Evolutionary conservation across 2,113 vertebrate genomes (phyloP), one percentile per base, ranked within the genome.

Genomic region (Pterocles burchelli): DNA sequence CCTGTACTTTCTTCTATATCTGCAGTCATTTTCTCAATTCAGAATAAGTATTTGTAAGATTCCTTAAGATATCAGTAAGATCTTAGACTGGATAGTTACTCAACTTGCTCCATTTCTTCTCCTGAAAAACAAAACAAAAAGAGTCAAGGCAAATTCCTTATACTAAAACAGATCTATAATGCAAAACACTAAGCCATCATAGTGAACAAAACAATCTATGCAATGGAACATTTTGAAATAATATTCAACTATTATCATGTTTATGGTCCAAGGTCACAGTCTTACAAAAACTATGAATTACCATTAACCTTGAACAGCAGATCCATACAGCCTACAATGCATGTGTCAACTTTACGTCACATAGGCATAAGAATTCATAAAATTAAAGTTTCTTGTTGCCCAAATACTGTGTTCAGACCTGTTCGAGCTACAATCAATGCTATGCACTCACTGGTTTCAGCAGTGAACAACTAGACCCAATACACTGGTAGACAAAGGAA

Each of bases 1-100:
- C 95, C 93, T 93, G 62, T 96, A 91, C 87, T 97, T 96, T 98
- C 97, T 97, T 97, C 97, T 95, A 95, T 95, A 96, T 98, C 97
- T 97, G 97, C 87, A 97, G 98, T 98, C 98, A 99, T 99, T 98
- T 99, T 98, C 98, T 98, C 97, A 97, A 96, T 94, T 97, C 96
- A 95, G 96, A 97, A 88, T 87, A 96, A 96, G 83, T 94, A 93
- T 98, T 98, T 97, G 97, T 96, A 97, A 93, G 78, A 95, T 95
- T 97, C 95, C 97, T 97, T 98, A 98, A 98, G 96, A 97, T 97
- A 97, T 91, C 97, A 98, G 96, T 98, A 98, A 97, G 98, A 90
- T 48, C 92, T 98, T 98, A 98, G 88, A 97, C 90, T 92, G 97
- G 97, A 96, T 92, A 98, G 92, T 98, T 98, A 98, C 85, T 97